Evolutionary conservation across 92 coral and sea anemone species (phyloP), one percentile per base, ranked within the genome.

Genomic region (Umimayanthus kanabou): DNA sequence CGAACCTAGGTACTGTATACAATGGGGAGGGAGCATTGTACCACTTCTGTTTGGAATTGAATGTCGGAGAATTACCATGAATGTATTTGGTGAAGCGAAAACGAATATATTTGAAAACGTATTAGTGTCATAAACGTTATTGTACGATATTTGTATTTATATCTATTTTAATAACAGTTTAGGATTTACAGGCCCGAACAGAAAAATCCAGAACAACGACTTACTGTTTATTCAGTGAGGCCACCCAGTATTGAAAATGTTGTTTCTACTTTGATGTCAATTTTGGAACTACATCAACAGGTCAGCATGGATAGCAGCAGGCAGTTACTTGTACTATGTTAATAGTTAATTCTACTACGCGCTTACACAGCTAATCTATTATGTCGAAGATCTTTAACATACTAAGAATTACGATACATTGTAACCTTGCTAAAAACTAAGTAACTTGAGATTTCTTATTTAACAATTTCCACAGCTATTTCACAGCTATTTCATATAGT

Each of bases 171-270:
- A 53, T 14, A 53, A 9, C 39, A 0, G 16, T 29, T 16, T 29
- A 26, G 76, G 39, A 29, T 71, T 71, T 37, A 7, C 53, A 75
- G 29, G 53, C 15, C 79, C 13, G 28, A 75, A 75, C 79, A 75
- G 79, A 75, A 53, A 22, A 75, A 39, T 22, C 11, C 39, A 6
- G 13, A 43, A 39, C 79, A 75, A 39, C n/a, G 2, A 25, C 26
- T 39, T 39, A 75, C 11, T 39, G 28, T 39, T 75, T 75, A 39
- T 75, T 10, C n/a, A 73, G 9, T 39, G 47, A 16, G 23, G 45
- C 79, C 50, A 39, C 79, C 79, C 28, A 75, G 79, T 25, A 37
- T 39, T 75, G n/a, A 75, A 39, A 39, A 73, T 28, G 23, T 73
- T 75, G 53, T 39, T 39, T n/a, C 40, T 8, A 75, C 50, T 25